Evolutionary conservation across 64 coral and sea anemone species (phyloP), one percentile per base, ranked within the genome.

Genomic region (Pocillopora verrucosa): DNA sequence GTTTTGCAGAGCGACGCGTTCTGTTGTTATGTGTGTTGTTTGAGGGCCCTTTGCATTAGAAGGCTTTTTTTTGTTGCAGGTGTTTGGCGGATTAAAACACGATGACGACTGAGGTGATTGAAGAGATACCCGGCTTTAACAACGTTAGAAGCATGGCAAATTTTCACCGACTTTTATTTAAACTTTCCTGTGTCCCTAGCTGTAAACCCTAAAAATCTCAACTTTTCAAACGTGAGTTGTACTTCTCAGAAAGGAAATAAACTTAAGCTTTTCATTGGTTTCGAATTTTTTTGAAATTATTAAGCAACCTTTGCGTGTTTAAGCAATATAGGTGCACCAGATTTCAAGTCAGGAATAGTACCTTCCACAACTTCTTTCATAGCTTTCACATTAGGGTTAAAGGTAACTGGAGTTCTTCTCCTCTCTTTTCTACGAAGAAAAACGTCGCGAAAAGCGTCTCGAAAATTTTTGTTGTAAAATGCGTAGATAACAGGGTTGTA

Each of bases 61-160:
- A 19, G 60, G 22, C 20, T 41, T 20, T 84, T 84, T 75, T 30
- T 92, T 58, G 65, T 76, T 74, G 38, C 38, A 98, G 96, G 96
- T 98, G 68, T 98, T 98, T 93, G 96, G 96, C 22, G 88, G 96
- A 65, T 75, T 98, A 74, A 91, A 84, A 17, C 90, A 95, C 79
- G 96, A 95, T 17, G 96, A 94, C 68, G 90, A 92, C 26, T 92
- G 83, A 92, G 24, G 30, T 64, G 77, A 64, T 56, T 17, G 13
- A 89, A 5, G 51, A 65, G 37, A 37, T 16, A 5, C 45, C 7
- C 7, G 37, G 22, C 7, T 25, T 56, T 26, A 10, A 60, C 25
- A 57, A 35, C 67, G 4, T 16, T 3, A 64, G 17, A 30, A 57
- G 56, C 57, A 5, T 11, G 25, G 26, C 1, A 26, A 19, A 51